phyloP scores from a whole-genome alignment of 1,140 invertebrate genomes.

The Cheumatopsyche charites region DNA sequence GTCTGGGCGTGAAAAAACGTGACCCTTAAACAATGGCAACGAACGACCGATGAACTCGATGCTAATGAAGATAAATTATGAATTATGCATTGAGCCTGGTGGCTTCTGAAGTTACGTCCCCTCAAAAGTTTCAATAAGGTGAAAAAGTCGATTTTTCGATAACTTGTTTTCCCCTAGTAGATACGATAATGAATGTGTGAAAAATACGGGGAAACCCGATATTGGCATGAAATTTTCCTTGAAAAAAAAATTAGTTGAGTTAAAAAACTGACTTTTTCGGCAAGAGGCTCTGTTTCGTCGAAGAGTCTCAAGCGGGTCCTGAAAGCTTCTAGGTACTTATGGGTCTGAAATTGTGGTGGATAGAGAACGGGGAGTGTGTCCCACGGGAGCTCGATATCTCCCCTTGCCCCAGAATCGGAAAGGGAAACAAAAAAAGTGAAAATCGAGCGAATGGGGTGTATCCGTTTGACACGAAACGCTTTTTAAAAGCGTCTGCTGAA shows the following conservation, averaged over 20 bases:
- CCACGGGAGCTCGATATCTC: conserved; percentile 2
- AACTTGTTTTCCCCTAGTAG: background rate
- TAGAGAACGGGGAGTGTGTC: background rate
- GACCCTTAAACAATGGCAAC: conserved; percentile 40
- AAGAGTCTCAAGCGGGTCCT: conserved; percentile 5
- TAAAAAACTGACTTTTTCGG: too few relatives aligned
- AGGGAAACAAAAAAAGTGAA: conserved; percentile 13
- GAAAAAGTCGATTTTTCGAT: background rate
- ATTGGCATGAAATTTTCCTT: too few relatives aligned
- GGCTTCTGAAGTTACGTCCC: conserved; percentile 1
- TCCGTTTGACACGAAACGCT: conserved; percentile 31
- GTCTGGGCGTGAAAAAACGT: conserved; percentile 19
- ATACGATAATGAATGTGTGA: background rate
- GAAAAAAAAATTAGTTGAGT: too few relatives aligned
- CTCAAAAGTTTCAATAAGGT: background rate
- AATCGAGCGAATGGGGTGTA: conserved; percentile 14
- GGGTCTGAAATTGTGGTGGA: background rate
- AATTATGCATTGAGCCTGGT: conserved; percentile 40
- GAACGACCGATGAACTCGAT: conserved; percentile 42
- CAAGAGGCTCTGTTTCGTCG: background rate
- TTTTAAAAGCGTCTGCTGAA: conserved; percentile 27
- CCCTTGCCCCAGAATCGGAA: background rate
- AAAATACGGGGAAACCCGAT: too few relatives aligned
- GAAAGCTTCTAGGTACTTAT: conserved; percentile 19
- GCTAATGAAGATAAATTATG: conserved; percentile 48